Base-by-base conservation (phyloP, 2,888 invertebrate genomes). In the Eilema griseolum region DNA sequence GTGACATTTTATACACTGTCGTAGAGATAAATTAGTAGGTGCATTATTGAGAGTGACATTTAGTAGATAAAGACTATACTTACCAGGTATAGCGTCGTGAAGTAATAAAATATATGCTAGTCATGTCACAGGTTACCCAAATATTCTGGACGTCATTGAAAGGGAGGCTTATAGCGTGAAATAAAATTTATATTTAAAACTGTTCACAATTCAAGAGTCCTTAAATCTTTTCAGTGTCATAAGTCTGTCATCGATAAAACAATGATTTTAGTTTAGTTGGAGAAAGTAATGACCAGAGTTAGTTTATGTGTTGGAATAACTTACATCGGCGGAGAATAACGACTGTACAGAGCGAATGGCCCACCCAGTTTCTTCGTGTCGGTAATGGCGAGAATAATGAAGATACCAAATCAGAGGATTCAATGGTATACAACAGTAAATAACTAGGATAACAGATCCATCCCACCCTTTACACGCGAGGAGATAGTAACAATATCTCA, bases 271-370 rank as follows among this genome's bases (percentile, higher is more conserved):
- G 60, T 46, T 69, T 64, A 28, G 31, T 31, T 14, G 20, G 20
- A 41, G 64, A 69, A 69, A 69, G 69, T 69, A 46, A 57, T 41
- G 31, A 20, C 59, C 59, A 33, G 24, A 64, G 59, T 69, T 63
- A 60, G 46, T 69, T 69, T 65, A 69, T 61, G 65, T 60, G n/a
- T 65, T 60, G 24, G 52, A 65, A 65, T 52, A 61, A 69, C 65
- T 59, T 56, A 65, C 24, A 56, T 14, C 52, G 60, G 62, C 16
- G 14, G 23, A 64, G 24, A 46, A 56, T 63, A 64, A 65, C 33
- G 23, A 23, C 11, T 14, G 23, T 31, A 46, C 59, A 41, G 46
- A 59, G 28, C 24, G 65, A 64, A 64, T n/a, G 65, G 52, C 65
- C 65, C 65, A 69, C 65, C 69, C 31, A 64, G 28, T 24, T 28